A percentile compares a stretch with the other conserved stretches of the same genome.
phyloP scores from a whole-genome alignment of 2,797 vertebrate genomes.

The Coluber constrictor region DNA sequence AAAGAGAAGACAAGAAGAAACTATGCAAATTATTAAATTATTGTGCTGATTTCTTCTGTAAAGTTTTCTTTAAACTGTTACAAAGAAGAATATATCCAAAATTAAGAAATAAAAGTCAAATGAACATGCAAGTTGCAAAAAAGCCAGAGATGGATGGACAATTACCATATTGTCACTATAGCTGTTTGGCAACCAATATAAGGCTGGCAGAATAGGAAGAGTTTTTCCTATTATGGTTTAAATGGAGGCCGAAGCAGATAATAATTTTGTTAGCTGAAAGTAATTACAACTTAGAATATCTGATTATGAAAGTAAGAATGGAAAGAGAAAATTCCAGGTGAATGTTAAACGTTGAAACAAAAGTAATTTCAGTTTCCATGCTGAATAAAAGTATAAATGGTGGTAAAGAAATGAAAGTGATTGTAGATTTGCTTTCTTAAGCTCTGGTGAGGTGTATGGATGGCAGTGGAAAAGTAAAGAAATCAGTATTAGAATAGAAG shows the following conservation, averaged over 20 bases:
- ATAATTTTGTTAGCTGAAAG: background rate
- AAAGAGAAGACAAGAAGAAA: background rate
- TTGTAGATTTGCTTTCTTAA: background rate
- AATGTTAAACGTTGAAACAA: background rate
- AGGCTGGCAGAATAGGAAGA: background rate
- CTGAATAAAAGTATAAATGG: background rate
- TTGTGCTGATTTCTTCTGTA: background rate
- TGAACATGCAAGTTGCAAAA: background rate
- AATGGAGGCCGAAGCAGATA: background rate
- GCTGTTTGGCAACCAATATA: background rate
- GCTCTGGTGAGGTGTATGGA: background rate
- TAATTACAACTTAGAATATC: background rate
- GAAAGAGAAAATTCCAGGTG: background rate
- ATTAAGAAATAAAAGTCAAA: background rate
- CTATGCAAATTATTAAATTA: background rate
- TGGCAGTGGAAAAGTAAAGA: background rate
- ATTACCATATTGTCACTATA: background rate
- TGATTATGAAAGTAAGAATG: background rate
- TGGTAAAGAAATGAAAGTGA: background rate
- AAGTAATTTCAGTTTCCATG: background rate
- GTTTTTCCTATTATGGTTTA: too few relatives aligned
- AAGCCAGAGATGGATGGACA: background rate
- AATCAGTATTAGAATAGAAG: background rate
- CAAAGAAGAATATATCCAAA: background rate
- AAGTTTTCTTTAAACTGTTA: background rate